A percentile compares a stretch with the other conserved stretches of the same genome.
Conservation (phyloP, 2,888 invertebrate species). For the Drosophila aldrichi region DNA sequence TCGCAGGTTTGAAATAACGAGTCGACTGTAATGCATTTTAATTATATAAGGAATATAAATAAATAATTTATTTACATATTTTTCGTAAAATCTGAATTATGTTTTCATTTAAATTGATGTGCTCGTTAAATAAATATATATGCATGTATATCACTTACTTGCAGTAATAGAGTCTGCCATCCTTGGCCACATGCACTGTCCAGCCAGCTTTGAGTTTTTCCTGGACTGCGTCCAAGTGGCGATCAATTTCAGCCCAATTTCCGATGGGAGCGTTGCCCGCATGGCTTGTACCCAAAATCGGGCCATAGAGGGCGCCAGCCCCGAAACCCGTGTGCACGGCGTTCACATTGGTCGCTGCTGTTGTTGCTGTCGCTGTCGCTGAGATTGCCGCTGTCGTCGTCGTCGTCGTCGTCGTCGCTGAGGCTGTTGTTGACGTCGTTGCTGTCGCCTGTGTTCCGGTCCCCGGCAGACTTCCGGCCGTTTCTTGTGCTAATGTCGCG, state of each 20-base stretch:
- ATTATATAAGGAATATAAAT: too few species aligned
- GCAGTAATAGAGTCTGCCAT: slow-evolving; percentile 95
- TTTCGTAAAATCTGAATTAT: too few species aligned
- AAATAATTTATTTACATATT: too few species aligned
- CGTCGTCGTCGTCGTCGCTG: slow-evolving; percentile 30
- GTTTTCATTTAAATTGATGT: too few species aligned
- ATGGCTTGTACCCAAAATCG: slow-evolving; percentile 61
- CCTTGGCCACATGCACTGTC: slow-evolving; percentile 92
- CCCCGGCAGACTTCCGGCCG: slow-evolving; percentile 74
- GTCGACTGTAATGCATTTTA: too few species aligned
- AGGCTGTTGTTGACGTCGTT: slow-evolving; percentile 29
- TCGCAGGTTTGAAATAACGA: too few species aligned
- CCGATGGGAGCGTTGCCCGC: slow-evolving; percentile 62
- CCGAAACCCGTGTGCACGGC: slow-evolving; percentile 43
- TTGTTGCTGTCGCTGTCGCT: slow-evolving; percentile 24
- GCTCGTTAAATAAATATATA: too few species aligned
- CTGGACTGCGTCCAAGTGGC: slow-evolving; percentile 87
- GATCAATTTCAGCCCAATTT: slow-evolving; percentile 84
- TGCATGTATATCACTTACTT: slow-evolving; percentile 88
- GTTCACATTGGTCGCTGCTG: slow-evolving; percentile 38
- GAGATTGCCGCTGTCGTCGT: slow-evolving; percentile 28
- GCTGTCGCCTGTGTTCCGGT: slow-evolving; percentile 66
- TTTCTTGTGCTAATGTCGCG: slow-evolving; percentile 46
- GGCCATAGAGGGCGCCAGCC: slow-evolving; percentile 57
- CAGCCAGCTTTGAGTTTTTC: slow-evolving; percentile 89